Conservation (phyloP, 1,140 invertebrate species). For the Danaus melanippus region DNA sequence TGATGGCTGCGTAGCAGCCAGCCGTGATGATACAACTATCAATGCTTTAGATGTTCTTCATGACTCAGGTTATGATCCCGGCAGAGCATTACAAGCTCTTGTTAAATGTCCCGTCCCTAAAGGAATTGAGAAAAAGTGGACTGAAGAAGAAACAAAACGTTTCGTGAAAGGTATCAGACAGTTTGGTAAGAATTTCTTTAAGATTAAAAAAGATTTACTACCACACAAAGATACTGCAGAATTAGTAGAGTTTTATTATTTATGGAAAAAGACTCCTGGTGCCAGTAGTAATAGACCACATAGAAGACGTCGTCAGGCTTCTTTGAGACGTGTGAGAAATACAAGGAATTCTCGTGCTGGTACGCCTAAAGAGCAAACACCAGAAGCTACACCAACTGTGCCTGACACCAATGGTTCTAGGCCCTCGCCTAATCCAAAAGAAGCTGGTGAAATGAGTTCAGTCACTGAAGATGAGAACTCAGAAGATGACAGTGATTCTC, state of each 20-base stretch:
- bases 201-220: slow-evolving; percentile 95
- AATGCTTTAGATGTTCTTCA: slow-evolving; percentile 97
- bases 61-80: slow-evolving; percentile 95
- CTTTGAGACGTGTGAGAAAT: slow-evolving; percentile 89
- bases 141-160: slow-evolving; percentile 96
- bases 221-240: slow-evolving; percentile 97
- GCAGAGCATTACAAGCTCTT: slow-evolving; percentile 94
- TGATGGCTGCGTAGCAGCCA: slow-evolving; percentile 96
- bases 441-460: slow-evolving; percentile 85
- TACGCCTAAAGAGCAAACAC: slow-evolving; percentile 76
- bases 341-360: slow-evolving; percentile 79
- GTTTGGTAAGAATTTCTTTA: slow-evolving; percentile 99
- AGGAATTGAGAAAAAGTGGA: slow-evolving; percentile 98
- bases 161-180: slow-evolving; percentile 98
- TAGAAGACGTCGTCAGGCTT: slow-evolving; percentile 88
- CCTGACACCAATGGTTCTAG: slow-evolving; percentile 72
- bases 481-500: slow-evolving; percentile 93
- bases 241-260: slow-evolving; percentile 98
- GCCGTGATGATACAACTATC: slow-evolving; percentile 97
- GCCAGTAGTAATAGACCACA: slow-evolving; percentile 95
- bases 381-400: slow-evolving; percentile 66
- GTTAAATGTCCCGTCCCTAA: slow-evolving; percentile 97
- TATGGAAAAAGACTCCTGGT: slow-evolving; percentile 99
- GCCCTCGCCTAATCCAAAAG: slow-evolving; percentile 75
- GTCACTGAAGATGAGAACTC: slow-evolving; percentile 94